These are phyloP conservation scores for Nymphicus hollandicus DNA, from an alignment of 2,113 vertebrate species.

Conservation along the genomic window DNA sequence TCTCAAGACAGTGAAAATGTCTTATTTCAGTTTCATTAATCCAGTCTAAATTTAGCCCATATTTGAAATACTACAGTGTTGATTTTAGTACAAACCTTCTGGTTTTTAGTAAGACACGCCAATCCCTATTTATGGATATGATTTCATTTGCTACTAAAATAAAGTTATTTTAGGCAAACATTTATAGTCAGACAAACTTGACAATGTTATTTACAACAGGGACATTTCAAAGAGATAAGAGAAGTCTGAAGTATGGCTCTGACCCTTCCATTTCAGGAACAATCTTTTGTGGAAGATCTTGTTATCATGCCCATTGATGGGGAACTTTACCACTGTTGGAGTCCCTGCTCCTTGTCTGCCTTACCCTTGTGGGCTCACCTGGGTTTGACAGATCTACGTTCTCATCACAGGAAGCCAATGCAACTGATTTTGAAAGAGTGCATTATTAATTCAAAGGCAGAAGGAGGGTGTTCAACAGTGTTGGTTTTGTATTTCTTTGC, in stretches of 20 bases:
- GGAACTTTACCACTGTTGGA: neutral
- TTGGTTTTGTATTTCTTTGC: neutral
- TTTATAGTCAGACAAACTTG: neutral
- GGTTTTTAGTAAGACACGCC: neutral
- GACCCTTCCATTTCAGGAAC: neutral
- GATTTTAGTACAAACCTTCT: neutral
- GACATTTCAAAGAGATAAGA: neutral
- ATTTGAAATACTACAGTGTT: neutral
- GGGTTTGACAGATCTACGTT: neutral
- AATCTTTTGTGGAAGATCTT: neutral
- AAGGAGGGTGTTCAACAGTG: neutral
- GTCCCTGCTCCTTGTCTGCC: neutral
- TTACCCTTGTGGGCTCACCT: neutral
- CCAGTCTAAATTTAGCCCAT: neutral
- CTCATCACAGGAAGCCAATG: neutral
- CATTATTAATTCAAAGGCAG: neutral
- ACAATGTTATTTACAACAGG: neutral
- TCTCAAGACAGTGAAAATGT: neutral
- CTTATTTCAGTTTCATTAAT: neutral
- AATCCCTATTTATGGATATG: neutral
- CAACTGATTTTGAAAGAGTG: neutral
- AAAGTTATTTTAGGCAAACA: neutral
- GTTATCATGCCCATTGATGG: neutral
- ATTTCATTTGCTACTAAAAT: neutral
- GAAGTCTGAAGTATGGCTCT: neutral